Evolutionary conservation across 1,140 invertebrate genomes (phyloP), one percentile per base, ranked within the genome.

Genomic region (Diplogasteroides magnus): DNA sequence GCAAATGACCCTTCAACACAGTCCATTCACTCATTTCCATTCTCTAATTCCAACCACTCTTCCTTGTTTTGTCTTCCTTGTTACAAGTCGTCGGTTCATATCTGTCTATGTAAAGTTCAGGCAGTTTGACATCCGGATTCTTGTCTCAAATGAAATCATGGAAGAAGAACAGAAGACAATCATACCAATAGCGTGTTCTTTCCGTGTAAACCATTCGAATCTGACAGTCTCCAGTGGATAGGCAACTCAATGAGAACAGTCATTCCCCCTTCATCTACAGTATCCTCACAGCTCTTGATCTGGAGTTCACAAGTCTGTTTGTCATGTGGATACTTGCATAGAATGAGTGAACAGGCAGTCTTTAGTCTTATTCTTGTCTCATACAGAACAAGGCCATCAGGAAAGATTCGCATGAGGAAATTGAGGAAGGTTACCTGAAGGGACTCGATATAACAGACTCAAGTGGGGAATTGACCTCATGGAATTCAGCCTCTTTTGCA

Each of bases 401-500:
- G 86, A 74, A 87, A 86, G 27, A 89, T 87, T 65, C 89, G 81
- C 73, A 90, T 87, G 3, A 89, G 79, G 37, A 89, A 88, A 78
- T 89, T 89, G 2, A 89, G 88, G 14, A 89, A 87, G 0, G 87
- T 88, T 26, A 88, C 88, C 37, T 48, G 37, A 6, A 48, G 19
- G 6, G 6, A 11, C 19, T 48, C 37, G 37, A 48, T 11, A 6
- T 11, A 48, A 6, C 6, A 48, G 19, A 48, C 37, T 48, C 37
- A 48, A 48, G 37, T 6, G 19, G 37, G 6, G 6, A 48, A 19
- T 48, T 48, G 19, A 48, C 37, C 73, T 87, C 87, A 78, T 89
- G 88, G 76, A 88, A 88, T 73, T 87, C 86, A 0, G 87, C 88
- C 69, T 87, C 84, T 81, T 89, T 89, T 28, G 88, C 88, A 79